Evolutionary conservation across 2,888 invertebrate species (phyloP), one percentile per base, ranked within the genome.

Genomic region (Drosophila emarginata): DNA sequence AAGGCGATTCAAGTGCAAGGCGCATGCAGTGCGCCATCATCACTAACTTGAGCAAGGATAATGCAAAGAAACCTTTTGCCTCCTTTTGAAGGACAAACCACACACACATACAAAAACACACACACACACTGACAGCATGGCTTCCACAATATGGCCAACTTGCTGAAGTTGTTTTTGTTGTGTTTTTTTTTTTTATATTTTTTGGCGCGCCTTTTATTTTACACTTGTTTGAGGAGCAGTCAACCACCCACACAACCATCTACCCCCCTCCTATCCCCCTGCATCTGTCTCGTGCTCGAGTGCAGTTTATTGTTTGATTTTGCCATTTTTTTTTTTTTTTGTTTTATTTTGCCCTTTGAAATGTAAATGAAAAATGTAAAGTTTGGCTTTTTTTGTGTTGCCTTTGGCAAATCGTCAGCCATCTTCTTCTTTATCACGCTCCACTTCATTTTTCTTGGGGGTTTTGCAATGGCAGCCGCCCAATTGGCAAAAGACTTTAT

Each of bases 221-320:
- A 36, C 56, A 68, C 70, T 68, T 59, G 69, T 40, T 39, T 56
- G 39, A 39, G 54, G 14, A 5, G 23, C 28, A 45, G 45, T 45
- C 14, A 5, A 37, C 32, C 39, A 64, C 51, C 60, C 64, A 45
- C 66, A 37, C 15, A 32, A 28, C 56, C 51, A 40, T 9, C 32
- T 32, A 9, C 9, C 57, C n/a, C 14, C 26, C 63, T 51, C 23
- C 58, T 37, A 11, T 58, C 56, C 28, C 53, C 32, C 9, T 18
- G 61, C 58, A 45, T 69, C 67, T 54, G 73, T 67, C 70, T 52
- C 72, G 73, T 77, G 87, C 82, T 87, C 56, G 82, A 88, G 88
- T 85, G 84, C 88, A 87, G 84, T 88, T 88, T 85, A 84, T 84
- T 84, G 84, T 84, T 88, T 84, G 87, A 84, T 84, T 83, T 72